Base-by-base conservation (phyloP, 2,888 invertebrate species). In the Brachypterus glaber region DNA sequence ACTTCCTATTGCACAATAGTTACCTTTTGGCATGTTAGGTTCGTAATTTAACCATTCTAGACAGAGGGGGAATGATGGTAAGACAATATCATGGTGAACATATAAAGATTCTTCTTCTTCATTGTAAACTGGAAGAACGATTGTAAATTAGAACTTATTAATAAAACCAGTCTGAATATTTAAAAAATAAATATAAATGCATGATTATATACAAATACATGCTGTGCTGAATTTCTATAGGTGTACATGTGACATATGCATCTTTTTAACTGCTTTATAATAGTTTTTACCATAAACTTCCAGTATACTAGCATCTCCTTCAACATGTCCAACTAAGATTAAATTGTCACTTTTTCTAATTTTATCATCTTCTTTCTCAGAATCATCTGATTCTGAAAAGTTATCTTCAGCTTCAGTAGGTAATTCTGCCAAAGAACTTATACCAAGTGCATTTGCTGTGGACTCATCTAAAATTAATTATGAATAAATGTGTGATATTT, bases 11-110 rank as follows among this genome's bases (percentile, higher is more conserved):
- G 95, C 96, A 52, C 92, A 83, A 51, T 91, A 77, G 64, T 92
- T 96, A 12, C 80, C 83, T 41, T 76, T 71, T 24, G 79, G 73
- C 45, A 83, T 80, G 64, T 75, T 65, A 0, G 89, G 82, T 63
- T 93, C 90, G 60, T 83, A 89, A 62, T 84, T 84, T 39, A 97
- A 69, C 88, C 93, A 92, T 63, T 96, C 95, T 34, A 96, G 74
- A 54, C 90, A 89, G 8, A 97, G 69, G 0, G 96, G 95, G 60
- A 89, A 88, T 49, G 88, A 80, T 0, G 91, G 85, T 41, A 98
- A 66, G 14, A 92, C 68, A 41, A 92, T 77, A 64, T 97, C 95
- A 60, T 97, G 96, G 61, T 96, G 95, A 2, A 90, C 84, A 58
- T 93, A 98, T 44, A 95, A 76, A 1, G 90, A 87, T 26, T 79